Evolutionary conservation across 2,888 invertebrate genomes (phyloP), one percentile per base, ranked within the genome.

Genomic region (Polyploca ridens): DNA sequence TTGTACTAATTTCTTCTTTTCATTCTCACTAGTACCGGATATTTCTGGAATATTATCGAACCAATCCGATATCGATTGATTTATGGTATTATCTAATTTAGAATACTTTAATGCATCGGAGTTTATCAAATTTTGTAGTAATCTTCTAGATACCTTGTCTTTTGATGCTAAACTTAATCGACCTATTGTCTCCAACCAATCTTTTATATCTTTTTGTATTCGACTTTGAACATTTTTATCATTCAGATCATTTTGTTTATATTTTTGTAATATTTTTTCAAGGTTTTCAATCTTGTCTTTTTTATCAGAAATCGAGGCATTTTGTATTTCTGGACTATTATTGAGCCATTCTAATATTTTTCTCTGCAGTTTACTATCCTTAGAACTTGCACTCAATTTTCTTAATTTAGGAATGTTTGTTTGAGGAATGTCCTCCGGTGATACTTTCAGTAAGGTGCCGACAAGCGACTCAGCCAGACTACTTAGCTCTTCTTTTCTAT

Each of bases 141-240:
- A 58, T n/a, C 67, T 68, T 54, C 66, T 63, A 27, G 68, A 59
- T 46, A 77, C 46, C 38, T 70, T 63, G 3, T 54, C 33, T 62
- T 69, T 73, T 0, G 62, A 66, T 66, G 63, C 65, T 16, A 65
- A 38, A 62, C 70, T 66, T 14, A 76, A 35, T 14, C 35, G 33
- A 44, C 64, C 63, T 35, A 57, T 64, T 1, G 63, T 66, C 41
- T 73, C 68, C 11, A 85, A 63, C 79, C 78, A 83, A 54, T 77
- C 67, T 16, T 27, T 65, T 7, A 82, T 33, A 63, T 72, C 69
- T 57, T 75, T 54, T 27, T 65, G 57, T n/a, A 82, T 61, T 66
- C 76, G 62, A 57, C 71, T 64, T 44, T 68, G 38, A 13, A 71
- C 62, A 5, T 71, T 33, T 10, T 62, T 60, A 13, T 74, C 67